Base-by-base conservation (phyloP, 2,888 invertebrate genomes). In the Spialia ferax region DNA sequence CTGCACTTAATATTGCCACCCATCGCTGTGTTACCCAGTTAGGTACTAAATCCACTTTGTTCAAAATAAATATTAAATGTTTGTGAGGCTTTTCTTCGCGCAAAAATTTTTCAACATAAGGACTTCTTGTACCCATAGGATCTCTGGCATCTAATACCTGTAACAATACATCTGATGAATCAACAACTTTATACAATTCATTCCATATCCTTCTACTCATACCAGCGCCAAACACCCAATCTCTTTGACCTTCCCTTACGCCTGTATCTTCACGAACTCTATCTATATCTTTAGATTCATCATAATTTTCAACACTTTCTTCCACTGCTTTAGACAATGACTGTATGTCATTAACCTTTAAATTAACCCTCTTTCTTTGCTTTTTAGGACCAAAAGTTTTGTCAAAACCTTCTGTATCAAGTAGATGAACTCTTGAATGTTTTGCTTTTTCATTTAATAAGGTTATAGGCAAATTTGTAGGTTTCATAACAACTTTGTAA, bases 151-250 rank as follows among this genome's bases (percentile, higher is more conserved):
- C 99, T 70, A 99, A 93, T 3, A 99, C 97, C 93, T 99, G 99
- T 29, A 99, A 90, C 15, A 99, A 91, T 4, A 99, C 99, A 95
- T 99, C 99, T 0, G 99, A 99, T 2, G 99, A 99, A 88, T 99
- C 99, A 64, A 99, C 96, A 29, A 99, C 99, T 95, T 99, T 99
- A 85, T 99, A 99, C 54, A 99, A 88, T 86, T 99, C 99, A 93
- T 98, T 99, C 99, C 99, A 99, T 79, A 99, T 99, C 76, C 99
- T 95, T 89, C 96, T 98, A 77, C 99, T 99, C 89, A 99, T 98
- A 0, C 99, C 99, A 26, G 99, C 99, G 62, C 96, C 96, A 95
- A 99, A 98, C 1, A 99, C 96, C 97, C 98, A 98, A 86, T 99
- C 99, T 71, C 97, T 95, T 56, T 97, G 96, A 18, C 97, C 96